Evolutionary conservation across 2,888 invertebrate species (phyloP).

Genomic region (Agrilus biguttatus): DNA sequence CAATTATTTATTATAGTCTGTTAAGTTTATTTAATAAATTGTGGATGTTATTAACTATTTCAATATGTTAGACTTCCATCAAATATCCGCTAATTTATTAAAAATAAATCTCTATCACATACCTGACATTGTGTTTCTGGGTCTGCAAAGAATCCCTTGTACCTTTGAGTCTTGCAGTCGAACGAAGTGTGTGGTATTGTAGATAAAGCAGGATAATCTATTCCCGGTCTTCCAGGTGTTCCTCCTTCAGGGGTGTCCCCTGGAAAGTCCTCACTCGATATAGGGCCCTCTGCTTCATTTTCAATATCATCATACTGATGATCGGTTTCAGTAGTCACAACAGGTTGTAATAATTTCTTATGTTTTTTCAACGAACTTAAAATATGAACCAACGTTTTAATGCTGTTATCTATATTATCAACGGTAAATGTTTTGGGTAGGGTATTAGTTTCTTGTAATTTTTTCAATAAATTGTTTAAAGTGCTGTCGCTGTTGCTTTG

Average conservation of each 20-base stretch:
- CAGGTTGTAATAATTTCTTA: conserved; percentile 24
- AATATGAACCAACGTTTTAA: conserved; percentile 61
- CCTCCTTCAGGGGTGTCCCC: conserved; percentile 41
- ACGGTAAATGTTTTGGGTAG: conserved; percentile 61
- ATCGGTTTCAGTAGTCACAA: conserved; percentile 26
- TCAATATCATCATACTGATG: conserved; percentile 13
- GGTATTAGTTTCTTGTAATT: conserved; percentile 59
- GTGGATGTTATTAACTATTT: too few species aligned
- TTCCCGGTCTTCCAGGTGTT: conserved; percentile 53
- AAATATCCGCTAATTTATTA: too few species aligned
- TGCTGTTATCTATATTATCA: conserved; percentile 66
- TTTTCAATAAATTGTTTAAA: conserved; percentile 48
- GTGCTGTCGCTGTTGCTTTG: conserved; percentile 22
- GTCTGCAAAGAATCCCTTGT: conserved; percentile 84
- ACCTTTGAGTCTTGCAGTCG: conserved; percentile 70
- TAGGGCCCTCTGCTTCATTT: conserved; percentile 22
- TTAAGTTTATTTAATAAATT: too few species aligned
- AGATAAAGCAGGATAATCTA: conserved; percentile 68
- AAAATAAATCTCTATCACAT: too few species aligned
- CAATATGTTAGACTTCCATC: too few species aligned
- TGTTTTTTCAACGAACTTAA: conserved; percentile 50
- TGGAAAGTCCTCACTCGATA: conserved; percentile 21
- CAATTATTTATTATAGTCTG: too few species aligned
- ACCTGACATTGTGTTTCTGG: conserved; percentile 78
- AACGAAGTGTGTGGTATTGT: conserved; percentile 65